Evolutionary conservation across 1,140 invertebrate genomes (phyloP), one percentile per base, ranked within the genome.

Genomic region (Mycetomoellerius zeteki): DNA sequence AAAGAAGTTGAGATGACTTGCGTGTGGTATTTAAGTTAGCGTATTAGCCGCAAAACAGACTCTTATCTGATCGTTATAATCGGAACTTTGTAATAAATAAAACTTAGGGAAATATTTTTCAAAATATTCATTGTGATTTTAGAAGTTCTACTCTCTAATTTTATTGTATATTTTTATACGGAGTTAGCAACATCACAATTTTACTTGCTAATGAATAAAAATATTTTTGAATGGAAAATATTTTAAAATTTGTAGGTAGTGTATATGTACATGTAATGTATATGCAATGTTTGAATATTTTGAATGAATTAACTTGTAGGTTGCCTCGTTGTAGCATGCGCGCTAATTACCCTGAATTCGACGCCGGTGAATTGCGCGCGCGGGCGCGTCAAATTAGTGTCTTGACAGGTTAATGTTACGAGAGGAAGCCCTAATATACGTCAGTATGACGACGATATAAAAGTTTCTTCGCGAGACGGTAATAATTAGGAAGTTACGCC

Each of bases 401-500:
- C 19, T 72, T 58, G 65, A 58, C 24, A 27, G 33, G 37, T 52
- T 73, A 82, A 73, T 52, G 33, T n/a, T 43, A 56, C 16, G 14
- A 65, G 64, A 67, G 54, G 37, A 82, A 72, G 24, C 19, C 12
- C 47, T n/a, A 52, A 33, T 80, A 52, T 65, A 69, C 77, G 30
- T 64, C 62, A 80, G 30, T 33, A 50, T 67, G 16, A 72, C 52
- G 54, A 58, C 67, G 52, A 82, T 73, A 82, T 56, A 82, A 82
- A 82, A 82, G 80, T 82, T 47, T 73, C 19, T 43, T 82, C 67
- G 37, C 52, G 37, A 82, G 67, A 72, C 78, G 50, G 52, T 72
- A 72, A 82, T 72, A 82, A 82, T 72, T 72, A 72, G 78, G 67
- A 72, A 82, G 50, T 82, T 82, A 67, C n/a, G 77, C 30, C 80